phyloP scores from a whole-genome alignment of 2,113 vertebrate species.

The Rhea pennata region DNA sequence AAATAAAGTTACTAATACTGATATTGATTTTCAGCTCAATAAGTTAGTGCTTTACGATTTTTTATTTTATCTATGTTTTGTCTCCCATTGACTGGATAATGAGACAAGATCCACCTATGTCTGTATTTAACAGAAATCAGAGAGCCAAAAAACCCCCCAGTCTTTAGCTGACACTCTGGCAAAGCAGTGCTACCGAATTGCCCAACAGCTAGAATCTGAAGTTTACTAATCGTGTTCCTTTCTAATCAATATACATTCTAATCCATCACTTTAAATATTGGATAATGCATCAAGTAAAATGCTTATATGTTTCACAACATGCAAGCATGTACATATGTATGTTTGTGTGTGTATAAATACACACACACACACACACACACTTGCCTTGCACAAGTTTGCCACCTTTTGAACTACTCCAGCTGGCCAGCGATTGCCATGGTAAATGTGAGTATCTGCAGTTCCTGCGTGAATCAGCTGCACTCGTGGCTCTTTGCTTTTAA shows the following conservation, averaged over 20 bases:
- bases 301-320: not conserved
- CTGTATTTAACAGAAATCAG: not conserved
- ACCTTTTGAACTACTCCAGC: fast-evolving
- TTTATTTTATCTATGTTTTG: not conserved
- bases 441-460: not conserved
- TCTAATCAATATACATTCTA: not conserved
- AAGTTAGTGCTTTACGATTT: not conserved
- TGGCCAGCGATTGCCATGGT: not conserved
- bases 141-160: not conserved
- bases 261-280: not conserved
- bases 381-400: not conserved
- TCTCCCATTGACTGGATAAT: not conserved
- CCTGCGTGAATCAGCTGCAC: not conserved
- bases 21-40: constrained; percentile 2
- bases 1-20: not conserved
- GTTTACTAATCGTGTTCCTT: not conserved
- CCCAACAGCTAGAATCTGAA: not conserved
- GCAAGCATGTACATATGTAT: not conserved
- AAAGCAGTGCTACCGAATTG: not conserved
- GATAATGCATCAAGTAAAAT: not conserved
- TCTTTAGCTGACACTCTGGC: not conserved
- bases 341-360: not conserved
- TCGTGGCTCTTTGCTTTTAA: not conserved
- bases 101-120: not conserved
- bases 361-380: not conserved